These are phyloP conservation scores for Mesoligia furuncula DNA, from an alignment of 2,888 invertebrate genomes.

Conservation along the genomic window DNA sequence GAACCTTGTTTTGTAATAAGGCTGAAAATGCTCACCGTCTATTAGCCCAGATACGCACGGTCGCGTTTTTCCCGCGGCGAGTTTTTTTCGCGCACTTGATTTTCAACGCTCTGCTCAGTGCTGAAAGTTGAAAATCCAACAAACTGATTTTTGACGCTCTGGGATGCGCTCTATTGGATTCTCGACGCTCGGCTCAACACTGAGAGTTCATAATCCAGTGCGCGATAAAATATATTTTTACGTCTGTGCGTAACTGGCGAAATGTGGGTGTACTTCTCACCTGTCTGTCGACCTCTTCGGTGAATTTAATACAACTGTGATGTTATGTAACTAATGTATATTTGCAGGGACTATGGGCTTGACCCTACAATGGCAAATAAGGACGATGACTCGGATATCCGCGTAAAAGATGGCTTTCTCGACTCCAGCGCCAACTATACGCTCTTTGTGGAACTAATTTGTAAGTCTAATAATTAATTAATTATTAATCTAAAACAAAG, in stretches of 20 bases:
- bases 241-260: not conserved
- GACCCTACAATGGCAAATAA: slow-evolving; percentile 73
- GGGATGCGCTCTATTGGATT: no score
- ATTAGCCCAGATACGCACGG: no score
- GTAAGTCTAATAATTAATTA: slow-evolving; percentile 82
- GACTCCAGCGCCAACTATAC: slow-evolving; percentile 95
- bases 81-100: no score
- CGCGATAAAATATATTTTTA: no score
- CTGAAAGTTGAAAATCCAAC: no score
- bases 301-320: not conserved
- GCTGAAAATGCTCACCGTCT: no score
- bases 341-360: slow-evolving; percentile 74
- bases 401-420: slow-evolving; percentile 92
- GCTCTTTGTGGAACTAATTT: slow-evolving; percentile 95
- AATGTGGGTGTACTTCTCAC: not conserved
- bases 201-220: no score
- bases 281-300: not conserved
- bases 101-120: no score
- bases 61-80: no score
- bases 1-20: no score
- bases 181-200: no score
- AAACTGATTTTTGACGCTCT: no score
- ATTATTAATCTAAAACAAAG: not conserved
- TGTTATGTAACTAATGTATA: not conserved
- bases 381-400: slow-evolving; percentile 67